These are phyloP conservation scores for Scaptomyza polygonia DNA, from an alignment of 2,888 invertebrate species.

Conservation along the genomic window DNA sequence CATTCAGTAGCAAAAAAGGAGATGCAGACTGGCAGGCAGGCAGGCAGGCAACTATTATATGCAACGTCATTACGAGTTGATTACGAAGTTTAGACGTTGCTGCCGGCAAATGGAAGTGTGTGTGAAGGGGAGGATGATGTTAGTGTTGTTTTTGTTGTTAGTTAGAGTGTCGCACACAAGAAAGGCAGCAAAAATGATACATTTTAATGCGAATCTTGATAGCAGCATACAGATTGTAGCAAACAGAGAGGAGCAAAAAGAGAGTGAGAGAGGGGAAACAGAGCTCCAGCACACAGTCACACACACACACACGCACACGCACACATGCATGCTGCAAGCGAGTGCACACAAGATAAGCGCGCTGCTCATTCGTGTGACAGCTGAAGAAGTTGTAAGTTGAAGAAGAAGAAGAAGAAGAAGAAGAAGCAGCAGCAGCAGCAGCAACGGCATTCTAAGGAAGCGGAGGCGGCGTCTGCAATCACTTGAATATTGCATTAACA, in stretches of 20 bases:
- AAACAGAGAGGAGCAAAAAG: conserved; percentile 44
- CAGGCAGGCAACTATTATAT: conserved; percentile 63
- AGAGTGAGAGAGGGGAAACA: conserved; percentile 61
- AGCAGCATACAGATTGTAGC: conserved; percentile 79
- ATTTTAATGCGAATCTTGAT: conserved; percentile 84
- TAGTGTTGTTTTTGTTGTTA: conserved; percentile 39
- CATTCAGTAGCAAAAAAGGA: conserved; percentile 40
- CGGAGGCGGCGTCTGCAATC: conserved; percentile 71
- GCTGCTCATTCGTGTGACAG: conserved; percentile 77
- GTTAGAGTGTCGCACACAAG: conserved; percentile 57
- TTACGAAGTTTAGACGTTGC: conserved; percentile 74
- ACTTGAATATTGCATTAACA: conserved; percentile 82
- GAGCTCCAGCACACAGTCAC: conserved; percentile 72
- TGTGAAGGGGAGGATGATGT: background rate
- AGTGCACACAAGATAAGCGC: conserved; percentile 72
- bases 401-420: conserved; percentile 59
- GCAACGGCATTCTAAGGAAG: conserved; percentile 7
- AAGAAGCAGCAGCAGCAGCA: conserved; percentile 21
- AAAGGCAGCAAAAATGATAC: conserved; percentile 81
- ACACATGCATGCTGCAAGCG: conserved; percentile 47
- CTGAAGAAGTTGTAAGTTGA: conserved; percentile 70
- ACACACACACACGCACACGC: conserved; percentile 42
- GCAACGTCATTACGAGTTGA: conserved; percentile 79
- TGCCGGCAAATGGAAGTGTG: conserved; percentile 32
- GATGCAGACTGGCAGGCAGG: conserved; percentile 25